Percentiles rank a stretch among this genome's conserved stretches.
Evolutionary conservation across 2,113 vertebrate genomes (phyloP).

Genomic region (Rallus limicola): DNA sequence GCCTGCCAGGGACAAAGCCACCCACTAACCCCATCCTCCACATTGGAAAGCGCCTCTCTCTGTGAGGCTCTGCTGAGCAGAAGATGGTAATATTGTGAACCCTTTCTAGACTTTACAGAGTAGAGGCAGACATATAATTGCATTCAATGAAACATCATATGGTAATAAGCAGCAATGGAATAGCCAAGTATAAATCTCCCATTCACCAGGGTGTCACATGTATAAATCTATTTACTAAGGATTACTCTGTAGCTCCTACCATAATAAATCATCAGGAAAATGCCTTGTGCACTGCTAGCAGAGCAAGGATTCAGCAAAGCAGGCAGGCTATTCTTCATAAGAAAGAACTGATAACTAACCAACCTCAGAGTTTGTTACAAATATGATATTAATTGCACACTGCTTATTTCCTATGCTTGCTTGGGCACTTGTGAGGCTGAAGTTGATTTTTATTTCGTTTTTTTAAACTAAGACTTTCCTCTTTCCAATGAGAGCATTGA

Average conservation of each 20-base stretch:
- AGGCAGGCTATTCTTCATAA: neutral
- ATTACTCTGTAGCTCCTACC: slow-evolving; percentile 21
- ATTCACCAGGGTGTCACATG: slow-evolving; percentile 26
- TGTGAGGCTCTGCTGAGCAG: neutral
- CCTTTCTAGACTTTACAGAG: slow-evolving; percentile 7
- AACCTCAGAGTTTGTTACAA: neutral
- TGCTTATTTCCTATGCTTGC: neutral
- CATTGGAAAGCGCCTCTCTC: neutral
- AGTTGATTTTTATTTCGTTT: neutral
- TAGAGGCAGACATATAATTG: slow-evolving; percentile 2
- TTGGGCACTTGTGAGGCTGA: neutral
- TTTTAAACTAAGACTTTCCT: neutral
- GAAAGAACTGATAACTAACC: neutral
- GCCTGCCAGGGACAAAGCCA: neutral
- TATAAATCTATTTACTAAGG: slow-evolving; percentile 60
- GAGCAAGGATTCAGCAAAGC: neutral
- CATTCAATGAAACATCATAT: slow-evolving; percentile 42
- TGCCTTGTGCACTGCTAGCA: neutral
- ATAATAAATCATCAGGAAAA: slow-evolving; percentile 44
- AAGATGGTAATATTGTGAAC: neutral
- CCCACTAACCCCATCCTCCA: neutral
- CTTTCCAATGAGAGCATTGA: neutral
- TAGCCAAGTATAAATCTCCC: slow-evolving; percentile 48
- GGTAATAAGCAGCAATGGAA: slow-evolving; percentile 54
- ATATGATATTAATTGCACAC: neutral